These are phyloP conservation scores for Erinaceus europaeus DNA, from an alignment of 2,113 vertebrate species.

Conservation along the genomic window DNA sequence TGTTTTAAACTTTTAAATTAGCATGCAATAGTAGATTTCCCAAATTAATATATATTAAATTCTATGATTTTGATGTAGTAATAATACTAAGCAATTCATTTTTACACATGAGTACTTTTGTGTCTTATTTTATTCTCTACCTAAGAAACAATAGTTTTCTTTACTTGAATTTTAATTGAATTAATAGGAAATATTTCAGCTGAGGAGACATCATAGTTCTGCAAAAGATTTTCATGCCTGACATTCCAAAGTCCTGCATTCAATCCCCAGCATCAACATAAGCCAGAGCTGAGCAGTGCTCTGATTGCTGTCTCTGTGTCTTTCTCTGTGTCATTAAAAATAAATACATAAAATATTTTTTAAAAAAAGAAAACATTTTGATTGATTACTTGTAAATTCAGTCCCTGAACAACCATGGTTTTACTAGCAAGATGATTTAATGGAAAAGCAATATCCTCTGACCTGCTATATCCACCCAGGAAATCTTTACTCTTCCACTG, in stretches of 20 bases:
- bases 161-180: conserved; percentile 30
- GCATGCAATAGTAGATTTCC: not conserved
- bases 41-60: not conserved
- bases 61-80: not conserved
- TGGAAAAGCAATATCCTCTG: not conserved
- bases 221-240: too few species aligned
- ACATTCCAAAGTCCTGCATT: too few species aligned
- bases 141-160: too few species aligned
- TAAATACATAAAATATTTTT: too few species aligned
- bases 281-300: too few species aligned
- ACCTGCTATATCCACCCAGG: not conserved
- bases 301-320: too few species aligned
- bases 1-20: conserved; percentile 5
- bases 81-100: not conserved
- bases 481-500: not conserved
- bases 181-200: not conserved
- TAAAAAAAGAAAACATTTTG: not conserved
- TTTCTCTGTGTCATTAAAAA: too few species aligned
- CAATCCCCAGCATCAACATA: too few species aligned
- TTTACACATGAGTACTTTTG: not conserved
- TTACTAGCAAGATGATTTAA: not conserved
- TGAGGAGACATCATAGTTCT: too few species aligned
- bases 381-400: conserved; percentile 23
- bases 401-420: not conserved
- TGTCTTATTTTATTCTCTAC: not conserved